These are phyloP conservation scores for Caenorhabditis briggsae DNA, from an alignment of 1,140 invertebrate species.

Conservation along the genomic window DNA sequence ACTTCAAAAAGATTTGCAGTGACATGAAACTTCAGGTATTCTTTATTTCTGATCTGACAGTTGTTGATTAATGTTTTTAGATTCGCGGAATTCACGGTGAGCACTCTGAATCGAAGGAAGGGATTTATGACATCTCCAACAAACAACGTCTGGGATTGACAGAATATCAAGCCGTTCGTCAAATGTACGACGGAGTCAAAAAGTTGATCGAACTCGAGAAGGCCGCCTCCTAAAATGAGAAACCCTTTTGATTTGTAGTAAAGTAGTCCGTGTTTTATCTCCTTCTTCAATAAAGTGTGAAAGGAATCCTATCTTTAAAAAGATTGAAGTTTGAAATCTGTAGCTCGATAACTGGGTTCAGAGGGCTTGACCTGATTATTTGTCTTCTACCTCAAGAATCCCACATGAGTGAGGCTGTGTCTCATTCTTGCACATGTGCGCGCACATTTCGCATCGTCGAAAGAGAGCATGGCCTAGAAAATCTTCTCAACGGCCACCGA, in stretches of 20 bases:
- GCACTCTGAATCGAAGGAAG: constrained; percentile 79
- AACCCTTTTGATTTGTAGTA: neutral
- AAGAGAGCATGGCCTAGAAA: no score
- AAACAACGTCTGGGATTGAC: constrained; percentile 79
- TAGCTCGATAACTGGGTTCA: no score
- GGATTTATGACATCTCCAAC: constrained; percentile 87
- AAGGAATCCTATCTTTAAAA: no score
- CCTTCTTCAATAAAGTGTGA: no score
- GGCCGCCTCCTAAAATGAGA: constrained; percentile 24
- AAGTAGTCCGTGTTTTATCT: neutral
- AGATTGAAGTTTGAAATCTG: no score
- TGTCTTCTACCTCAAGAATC: neutral
- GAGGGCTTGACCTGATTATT: no score
- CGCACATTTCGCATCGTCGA: no score
- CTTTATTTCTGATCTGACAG: constrained; percentile 71
- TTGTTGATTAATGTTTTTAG: neutral
- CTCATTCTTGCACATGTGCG: no score
- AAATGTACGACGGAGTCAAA: constrained; percentile 87
- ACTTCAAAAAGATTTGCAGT: constrained; percentile 85
- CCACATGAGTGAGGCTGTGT: no score
- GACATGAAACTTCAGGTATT: constrained; percentile 90
- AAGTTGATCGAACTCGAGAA: constrained; percentile 92
- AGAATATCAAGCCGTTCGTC: constrained; percentile 86
- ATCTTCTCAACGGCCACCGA: no score
- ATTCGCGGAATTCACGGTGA: constrained; percentile 78